Evolutionary conservation across 2,888 invertebrate genomes (phyloP).

Genomic region (Sinhomidia bicolor): DNA sequence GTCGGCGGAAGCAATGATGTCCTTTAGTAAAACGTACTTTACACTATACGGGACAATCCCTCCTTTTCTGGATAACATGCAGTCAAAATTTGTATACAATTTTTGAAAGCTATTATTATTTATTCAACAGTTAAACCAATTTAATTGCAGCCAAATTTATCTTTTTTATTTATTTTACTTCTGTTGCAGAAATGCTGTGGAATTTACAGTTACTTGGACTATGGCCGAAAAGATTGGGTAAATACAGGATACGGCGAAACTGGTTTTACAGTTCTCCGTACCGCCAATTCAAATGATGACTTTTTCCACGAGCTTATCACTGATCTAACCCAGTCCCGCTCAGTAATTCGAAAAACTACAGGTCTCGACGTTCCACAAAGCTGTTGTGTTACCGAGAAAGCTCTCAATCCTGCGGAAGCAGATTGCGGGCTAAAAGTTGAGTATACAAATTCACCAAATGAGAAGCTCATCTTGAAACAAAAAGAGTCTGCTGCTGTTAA

Average conservation of each 20-base stretch:
- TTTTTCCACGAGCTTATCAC: conserved; percentile 56
- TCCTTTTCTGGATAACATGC: conserved; percentile 57
- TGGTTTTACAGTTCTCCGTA: conserved; percentile 49
- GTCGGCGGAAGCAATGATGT: conserved; percentile 52
- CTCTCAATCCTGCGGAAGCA: background rate
- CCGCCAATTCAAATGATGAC: conserved; percentile 59
- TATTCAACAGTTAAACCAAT: too few relatives aligned
- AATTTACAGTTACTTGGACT: conserved; percentile 56
- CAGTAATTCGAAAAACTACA: conserved; percentile 52
- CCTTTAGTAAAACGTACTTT: conserved; percentile 53
- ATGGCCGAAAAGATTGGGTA: conserved; percentile 43
- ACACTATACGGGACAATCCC: conserved; percentile 45
- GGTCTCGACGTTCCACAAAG: conserved; percentile 57
- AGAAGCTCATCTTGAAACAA: conserved; percentile 12
- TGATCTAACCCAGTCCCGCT: conserved; percentile 38
- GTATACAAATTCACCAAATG: conserved; percentile 31
- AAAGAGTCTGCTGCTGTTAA: conserved; percentile 33
- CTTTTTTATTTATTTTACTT: background rate
- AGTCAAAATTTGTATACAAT: conserved; percentile 51
- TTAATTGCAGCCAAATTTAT: too few relatives aligned
- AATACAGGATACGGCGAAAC: conserved; percentile 27
- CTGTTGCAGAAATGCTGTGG: conserved; percentile 64
- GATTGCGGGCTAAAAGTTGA: conserved; percentile 53
- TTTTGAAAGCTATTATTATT: too few relatives aligned
- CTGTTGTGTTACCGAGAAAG: conserved; percentile 40